phyloP scores from a whole-genome alignment of 2,797 vertebrate genomes.

The Anguilla marmorata region DNA sequence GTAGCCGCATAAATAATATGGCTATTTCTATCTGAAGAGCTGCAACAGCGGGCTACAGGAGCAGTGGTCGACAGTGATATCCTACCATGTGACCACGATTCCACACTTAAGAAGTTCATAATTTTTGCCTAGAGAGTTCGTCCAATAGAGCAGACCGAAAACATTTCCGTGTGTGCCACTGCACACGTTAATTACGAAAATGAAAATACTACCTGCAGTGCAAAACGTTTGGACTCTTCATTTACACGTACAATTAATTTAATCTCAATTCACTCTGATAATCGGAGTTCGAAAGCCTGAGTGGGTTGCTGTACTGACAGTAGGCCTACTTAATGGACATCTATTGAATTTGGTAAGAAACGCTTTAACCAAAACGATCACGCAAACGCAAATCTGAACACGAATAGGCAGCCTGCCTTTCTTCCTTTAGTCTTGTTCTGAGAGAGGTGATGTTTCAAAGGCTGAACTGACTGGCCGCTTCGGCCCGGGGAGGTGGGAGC shows the following conservation, averaged over 20 bases:
- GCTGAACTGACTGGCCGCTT: background rate
- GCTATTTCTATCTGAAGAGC: background rate
- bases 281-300: no score
- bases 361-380: background rate
- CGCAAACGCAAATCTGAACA: background rate
- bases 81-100: background rate
- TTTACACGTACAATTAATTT: no score
- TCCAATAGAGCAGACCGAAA: no score
- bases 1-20: background rate
- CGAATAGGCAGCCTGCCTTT: background rate
- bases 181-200: no score
- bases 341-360: background rate
- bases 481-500: constrained; percentile 10
- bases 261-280: no score
- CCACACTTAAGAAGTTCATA: no score
- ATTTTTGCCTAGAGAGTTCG: no score
- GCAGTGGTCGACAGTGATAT: background rate
- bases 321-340: no score
- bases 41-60: background rate
- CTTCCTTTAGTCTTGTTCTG: background rate
- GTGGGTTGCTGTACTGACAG: no score
- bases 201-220: no score
- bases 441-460: background rate
- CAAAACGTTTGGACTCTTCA: no score
- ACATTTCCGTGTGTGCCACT: no score